Evolutionary conservation across 2,888 invertebrate genomes (phyloP).

Genomic region (Cantharis rufa): DNA sequence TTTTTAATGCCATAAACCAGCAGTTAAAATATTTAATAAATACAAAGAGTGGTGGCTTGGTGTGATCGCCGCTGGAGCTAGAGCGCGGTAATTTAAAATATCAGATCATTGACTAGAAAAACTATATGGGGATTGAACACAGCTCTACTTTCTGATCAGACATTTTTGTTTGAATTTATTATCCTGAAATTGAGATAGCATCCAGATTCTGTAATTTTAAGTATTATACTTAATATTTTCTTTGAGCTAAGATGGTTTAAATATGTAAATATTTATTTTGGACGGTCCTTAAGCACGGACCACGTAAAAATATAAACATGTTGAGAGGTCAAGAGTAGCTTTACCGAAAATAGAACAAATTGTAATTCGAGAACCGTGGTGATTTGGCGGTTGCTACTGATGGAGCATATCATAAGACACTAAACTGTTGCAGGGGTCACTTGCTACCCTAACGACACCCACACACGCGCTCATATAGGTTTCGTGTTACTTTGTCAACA

Average conservation of each 20-base stretch:
- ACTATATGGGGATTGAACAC: too few species aligned
- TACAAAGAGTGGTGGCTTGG: too few species aligned
- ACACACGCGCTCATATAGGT: slow-evolving; percentile 43
- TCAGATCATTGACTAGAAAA: too few species aligned
- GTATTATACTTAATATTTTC: too few species aligned
- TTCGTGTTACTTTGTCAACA: slow-evolving; percentile 51
- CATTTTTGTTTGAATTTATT: too few species aligned
- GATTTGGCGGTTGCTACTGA: slow-evolving; percentile 33
- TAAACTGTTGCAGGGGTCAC: slow-evolving; percentile 47
- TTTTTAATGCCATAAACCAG: too few species aligned
- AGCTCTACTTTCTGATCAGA: too few species aligned
- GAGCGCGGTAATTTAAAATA: too few species aligned
- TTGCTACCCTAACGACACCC: slow-evolving; percentile 46
- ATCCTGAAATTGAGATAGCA: too few species aligned
- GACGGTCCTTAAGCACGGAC: not conserved
- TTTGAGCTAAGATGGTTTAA: not conserved
- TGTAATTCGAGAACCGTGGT: slow-evolving; percentile 17
- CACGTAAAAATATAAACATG: not conserved
- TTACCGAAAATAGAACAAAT: slow-evolving; percentile 1
- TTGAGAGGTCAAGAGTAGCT: not conserved
- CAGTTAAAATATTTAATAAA: too few species aligned
- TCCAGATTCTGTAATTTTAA: too few species aligned
- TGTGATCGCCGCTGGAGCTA: too few species aligned
- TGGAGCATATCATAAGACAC: slow-evolving; percentile 39
- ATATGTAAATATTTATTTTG: not conserved